Evolutionary conservation across 1,140 invertebrate genomes (phyloP).

Genomic region (Oryctes rhinoceros): DNA sequence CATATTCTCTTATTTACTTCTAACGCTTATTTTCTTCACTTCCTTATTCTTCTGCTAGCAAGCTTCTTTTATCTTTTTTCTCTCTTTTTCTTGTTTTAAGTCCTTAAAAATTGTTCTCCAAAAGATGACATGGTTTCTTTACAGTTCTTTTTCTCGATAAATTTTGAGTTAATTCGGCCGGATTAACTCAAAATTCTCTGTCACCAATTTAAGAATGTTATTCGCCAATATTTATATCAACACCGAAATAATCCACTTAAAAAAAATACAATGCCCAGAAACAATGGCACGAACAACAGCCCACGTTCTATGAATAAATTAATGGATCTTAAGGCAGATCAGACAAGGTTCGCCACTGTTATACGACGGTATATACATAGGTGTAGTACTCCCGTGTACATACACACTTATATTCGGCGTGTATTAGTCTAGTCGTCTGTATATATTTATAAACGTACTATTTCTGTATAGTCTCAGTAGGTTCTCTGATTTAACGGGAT

Average conservation of each 20-base stretch:
- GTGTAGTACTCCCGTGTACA: background rate
- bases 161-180: too few species aligned
- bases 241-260: background rate
- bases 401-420: background rate
- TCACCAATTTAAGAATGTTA: too few species aligned
- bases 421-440: conserved; percentile 13
- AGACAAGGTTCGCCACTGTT: background rate
- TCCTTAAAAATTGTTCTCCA: too few species aligned
- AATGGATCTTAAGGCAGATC: background rate
- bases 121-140: too few species aligned
- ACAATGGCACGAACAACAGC: background rate
- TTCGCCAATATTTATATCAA: conserved; percentile 4
- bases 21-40: too few species aligned
- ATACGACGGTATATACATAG: background rate
- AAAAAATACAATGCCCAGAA: background rate
- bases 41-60: too few species aligned
- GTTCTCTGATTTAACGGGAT: conserved; percentile 19
- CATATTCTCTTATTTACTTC: too few species aligned
- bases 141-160: too few species aligned
- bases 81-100: too few species aligned
- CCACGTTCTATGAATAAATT: conserved; percentile 8
- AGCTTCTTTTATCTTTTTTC: too few species aligned
- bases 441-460: conserved; percentile 33
- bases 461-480: conserved; percentile 30
- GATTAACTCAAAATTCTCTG: too few species aligned